Evolutionary conservation across 2,888 invertebrate species (phyloP), one percentile per base, ranked within the genome.

Genomic region (Euproctis similis): DNA sequence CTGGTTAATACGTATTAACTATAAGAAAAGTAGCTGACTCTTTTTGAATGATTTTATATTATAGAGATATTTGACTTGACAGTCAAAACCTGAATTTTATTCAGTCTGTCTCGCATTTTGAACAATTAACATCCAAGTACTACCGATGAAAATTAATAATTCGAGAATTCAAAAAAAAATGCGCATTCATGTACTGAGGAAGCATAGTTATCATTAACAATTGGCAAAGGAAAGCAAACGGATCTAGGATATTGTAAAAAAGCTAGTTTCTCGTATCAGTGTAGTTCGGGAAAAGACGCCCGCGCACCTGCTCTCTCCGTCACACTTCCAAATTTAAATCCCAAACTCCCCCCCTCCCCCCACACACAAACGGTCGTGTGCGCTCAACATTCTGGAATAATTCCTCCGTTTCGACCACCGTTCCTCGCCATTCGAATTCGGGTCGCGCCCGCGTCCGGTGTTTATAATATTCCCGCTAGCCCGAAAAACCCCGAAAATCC

Each of bases 321-420:
- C 82, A 84, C 84, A 75, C 82, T 76, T 85, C 85, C 82, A 82
- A 82, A 84, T 74, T 84, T 82, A 84, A 82, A 85, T 76, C 82
- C 71, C 70, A 75, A 76, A 77, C 81, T 72, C 78, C 81, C 84
- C 76, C 81, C 81, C 76, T 66, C 77, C 76, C 72, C 50, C n/a
- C n/a, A n/a, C n/a, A n/a, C n/a, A n/a, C n/a, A n/a, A n/a, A n/a
- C n/a, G n/a, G n/a, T n/a, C 63, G 46, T 67, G 64, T 42, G 53
- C 60, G 62, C 70, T 69, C 66, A 75, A 74, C 73, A 84, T 85
- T 85, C 85, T 85, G 85, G 85, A 85, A 85, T 85, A 78, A 84
- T 81, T 84, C 82, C 77, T 78, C 69, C 67, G 71, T 76, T 75
- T 80, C 74, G 67, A 69, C 70, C 65, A 73, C 69, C 64, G 76